Conservation (phyloP, 2,113 vertebrate species). For the Sardina pilchardus region DNA sequence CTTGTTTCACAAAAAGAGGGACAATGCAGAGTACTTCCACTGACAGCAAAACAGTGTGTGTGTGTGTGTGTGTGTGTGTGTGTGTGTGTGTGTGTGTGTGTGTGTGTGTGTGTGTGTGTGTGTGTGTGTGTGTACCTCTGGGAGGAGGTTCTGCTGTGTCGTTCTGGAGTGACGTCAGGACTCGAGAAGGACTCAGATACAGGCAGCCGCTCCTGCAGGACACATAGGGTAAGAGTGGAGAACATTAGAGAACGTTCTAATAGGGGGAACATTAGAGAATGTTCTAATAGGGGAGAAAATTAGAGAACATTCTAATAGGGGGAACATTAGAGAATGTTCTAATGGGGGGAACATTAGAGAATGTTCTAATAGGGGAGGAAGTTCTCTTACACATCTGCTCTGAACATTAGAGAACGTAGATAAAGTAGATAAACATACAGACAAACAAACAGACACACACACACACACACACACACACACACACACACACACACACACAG, state of each 20-base stretch:
- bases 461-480: constrained; percentile 11
- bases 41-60: neutral
- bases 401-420: too few relatives aligned
- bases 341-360: too few relatives aligned
- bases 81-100: constrained; percentile 10
- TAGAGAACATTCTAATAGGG: too few relatives aligned
- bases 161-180: constrained; percentile 64
- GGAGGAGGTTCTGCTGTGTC: constrained; percentile 64
- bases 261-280: too few relatives aligned
- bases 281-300: too few relatives aligned
- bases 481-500: neutral
- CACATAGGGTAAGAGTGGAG: neutral
- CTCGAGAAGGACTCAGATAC: constrained; percentile 64
- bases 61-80: constrained; percentile 6
- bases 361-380: too few relatives aligned
- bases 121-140: constrained; percentile 39
- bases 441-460: constrained; percentile 34
- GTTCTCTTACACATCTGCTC: too few relatives aligned
- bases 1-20: constrained; percentile 24
- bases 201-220: constrained; percentile 60
- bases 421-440: constrained; percentile 29
- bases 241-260: too few relatives aligned
- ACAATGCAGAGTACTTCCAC: constrained; percentile 28
- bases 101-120: neutral
- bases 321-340: too few relatives aligned